A percentile compares a stretch with the other conserved stretches of the same genome.
Evolutionary conservation across 2,888 invertebrate species (phyloP).

Genomic region (Thymelicus lineola): DNA sequence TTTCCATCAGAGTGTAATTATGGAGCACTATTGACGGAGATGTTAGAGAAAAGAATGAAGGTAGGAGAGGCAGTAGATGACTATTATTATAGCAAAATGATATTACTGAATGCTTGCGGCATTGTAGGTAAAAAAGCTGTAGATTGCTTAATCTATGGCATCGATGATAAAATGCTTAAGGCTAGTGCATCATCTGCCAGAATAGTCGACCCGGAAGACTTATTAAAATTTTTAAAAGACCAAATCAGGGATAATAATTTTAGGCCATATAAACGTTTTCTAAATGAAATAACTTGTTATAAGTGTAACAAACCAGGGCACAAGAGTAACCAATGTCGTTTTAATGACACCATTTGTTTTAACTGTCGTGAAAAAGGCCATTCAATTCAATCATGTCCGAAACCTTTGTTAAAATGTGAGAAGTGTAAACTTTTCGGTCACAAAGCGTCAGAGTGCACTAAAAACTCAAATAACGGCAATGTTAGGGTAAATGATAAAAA

Average conservation of each 20-base stretch:
- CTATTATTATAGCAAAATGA: conserved; percentile 40
- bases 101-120: conserved; percentile 40
- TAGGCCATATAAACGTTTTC: background rate
- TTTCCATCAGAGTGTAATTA: conserved; percentile 38
- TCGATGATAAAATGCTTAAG: conserved; percentile 37
- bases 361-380: background rate
- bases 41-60: conserved; percentile 36
- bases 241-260: conserved; percentile 6
- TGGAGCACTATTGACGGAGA: conserved; percentile 31
- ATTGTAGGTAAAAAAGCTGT: conserved; percentile 39
- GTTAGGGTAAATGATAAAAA: background rate
- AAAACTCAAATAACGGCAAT: background rate
- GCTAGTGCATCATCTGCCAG: conserved; percentile 37
- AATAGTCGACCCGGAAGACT: conserved; percentile 38
- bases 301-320: conserved; percentile 12
- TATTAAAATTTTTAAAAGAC: conserved; percentile 40
- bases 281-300: conserved; percentile 12
- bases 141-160: conserved; percentile 38
- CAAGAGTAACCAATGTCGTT: conserved; percentile 13
- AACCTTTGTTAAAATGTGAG: background rate
- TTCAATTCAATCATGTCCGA: background rate
- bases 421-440: background rate
- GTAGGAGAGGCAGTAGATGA: conserved; percentile 39
- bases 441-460: too few relatives aligned
- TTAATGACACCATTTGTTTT: background rate